Conservation (phyloP, 2,888 invertebrate species). For the Drosophila infuscata region DNA sequence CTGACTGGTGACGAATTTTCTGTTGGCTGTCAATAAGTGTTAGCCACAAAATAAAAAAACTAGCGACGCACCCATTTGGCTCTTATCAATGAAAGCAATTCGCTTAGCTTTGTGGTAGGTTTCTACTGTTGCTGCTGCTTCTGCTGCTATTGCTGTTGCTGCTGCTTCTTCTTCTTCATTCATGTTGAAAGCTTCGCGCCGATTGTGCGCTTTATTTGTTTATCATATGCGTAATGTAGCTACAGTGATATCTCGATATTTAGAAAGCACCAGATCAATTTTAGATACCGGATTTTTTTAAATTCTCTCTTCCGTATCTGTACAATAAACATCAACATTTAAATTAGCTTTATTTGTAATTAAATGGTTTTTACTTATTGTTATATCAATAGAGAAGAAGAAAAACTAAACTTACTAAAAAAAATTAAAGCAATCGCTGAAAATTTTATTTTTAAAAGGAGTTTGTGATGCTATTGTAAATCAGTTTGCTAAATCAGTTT, state of each 20-base stretch:
- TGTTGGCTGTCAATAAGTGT: constrained; percentile 18
- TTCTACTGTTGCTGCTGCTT: constrained; percentile 6
- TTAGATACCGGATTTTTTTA: neutral
- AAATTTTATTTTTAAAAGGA: neutral
- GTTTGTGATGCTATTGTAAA: neutral
- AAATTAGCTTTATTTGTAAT: neutral
- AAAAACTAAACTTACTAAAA: neutral
- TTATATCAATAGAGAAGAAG: neutral
- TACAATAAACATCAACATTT: neutral
- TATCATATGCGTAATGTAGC: constrained; percentile 15
- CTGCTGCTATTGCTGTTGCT: neutral
- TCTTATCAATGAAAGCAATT: constrained; percentile 66
- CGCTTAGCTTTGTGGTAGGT: constrained; percentile 47
- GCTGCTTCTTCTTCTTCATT: constrained; percentile 3
- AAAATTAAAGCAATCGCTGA: neutral
- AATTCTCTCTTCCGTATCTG: neutral
- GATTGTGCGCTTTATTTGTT: constrained; percentile 51
- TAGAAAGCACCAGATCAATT: neutral
- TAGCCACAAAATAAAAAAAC: constrained; percentile 7
- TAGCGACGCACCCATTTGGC: constrained; percentile 26
- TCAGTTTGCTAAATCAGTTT: neutral
- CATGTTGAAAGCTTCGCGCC: constrained; percentile 34
- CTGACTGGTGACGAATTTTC: constrained; percentile 49
- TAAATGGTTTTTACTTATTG: neutral
- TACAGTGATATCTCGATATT: neutral